Percentiles rank a stretch among this genome's conserved stretches.
phyloP scores from a whole-genome alignment of 2,113 vertebrate species.

The Clupea harengus region DNA sequence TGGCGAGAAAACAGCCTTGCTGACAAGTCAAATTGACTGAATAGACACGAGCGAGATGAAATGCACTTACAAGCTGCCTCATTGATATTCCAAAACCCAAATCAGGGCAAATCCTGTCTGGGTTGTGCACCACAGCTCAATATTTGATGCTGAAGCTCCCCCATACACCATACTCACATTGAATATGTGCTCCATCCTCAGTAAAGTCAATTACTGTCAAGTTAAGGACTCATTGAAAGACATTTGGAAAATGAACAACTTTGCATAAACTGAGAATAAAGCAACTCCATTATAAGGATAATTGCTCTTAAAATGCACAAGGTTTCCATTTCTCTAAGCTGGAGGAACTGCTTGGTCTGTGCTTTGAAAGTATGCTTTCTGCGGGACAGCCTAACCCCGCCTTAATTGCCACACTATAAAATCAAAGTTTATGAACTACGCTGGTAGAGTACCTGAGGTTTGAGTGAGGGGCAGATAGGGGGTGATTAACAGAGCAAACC shows the following conservation, averaged over 20 bases:
- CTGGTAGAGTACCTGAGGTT: neutral
- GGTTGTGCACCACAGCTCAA: neutral
- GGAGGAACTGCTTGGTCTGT: neutral
- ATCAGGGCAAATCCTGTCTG: slow-evolving; percentile 2
- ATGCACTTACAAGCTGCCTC: neutral
- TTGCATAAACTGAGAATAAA: neutral
- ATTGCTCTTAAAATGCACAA: neutral
- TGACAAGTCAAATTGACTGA: neutral
- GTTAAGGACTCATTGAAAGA: neutral
- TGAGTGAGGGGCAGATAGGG: neutral
- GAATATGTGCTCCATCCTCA: neutral
- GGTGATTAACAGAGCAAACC: neutral
- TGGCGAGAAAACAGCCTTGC: slow-evolving; percentile 7
- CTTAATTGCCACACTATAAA: slow-evolving; percentile 12
- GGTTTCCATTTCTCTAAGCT: neutral
- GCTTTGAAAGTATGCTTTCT: neutral
- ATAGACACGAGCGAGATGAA: neutral
- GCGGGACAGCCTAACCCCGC: slow-evolving; percentile 31
- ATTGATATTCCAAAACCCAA: neutral
- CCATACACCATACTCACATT: neutral
- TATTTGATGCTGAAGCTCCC: neutral
- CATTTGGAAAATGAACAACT: neutral
- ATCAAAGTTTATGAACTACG: slow-evolving; percentile 24
- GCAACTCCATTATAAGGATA: neutral
- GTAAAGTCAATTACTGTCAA: neutral